Evolutionary conservation across 2,888 invertebrate species (phyloP).

Genomic region (Digitonthophagus gazella): DNA sequence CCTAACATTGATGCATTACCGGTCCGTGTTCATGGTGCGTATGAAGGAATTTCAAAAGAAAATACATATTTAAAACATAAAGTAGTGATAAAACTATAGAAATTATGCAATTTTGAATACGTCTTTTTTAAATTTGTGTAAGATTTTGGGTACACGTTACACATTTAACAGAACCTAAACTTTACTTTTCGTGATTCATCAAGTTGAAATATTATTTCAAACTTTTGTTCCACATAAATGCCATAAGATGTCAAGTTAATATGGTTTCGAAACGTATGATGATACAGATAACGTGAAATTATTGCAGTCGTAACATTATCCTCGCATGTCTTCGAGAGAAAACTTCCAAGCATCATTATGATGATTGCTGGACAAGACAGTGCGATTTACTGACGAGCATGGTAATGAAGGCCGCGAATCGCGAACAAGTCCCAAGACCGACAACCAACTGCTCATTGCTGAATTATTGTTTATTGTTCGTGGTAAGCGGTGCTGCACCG

Average conservation of each 20-base stretch:
- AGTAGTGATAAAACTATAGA: no score
- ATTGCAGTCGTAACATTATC: background rate
- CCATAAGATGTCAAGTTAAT: no score
- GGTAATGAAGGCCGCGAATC: conserved; percentile 34
- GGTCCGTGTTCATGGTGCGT: background rate
- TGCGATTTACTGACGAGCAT: conserved; percentile 34
- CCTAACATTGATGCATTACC: conserved; percentile 11
- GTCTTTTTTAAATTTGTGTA: no score
- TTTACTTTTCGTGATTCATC: no score
- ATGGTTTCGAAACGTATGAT: background rate
- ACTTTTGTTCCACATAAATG: no score
- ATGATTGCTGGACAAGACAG: conserved; percentile 27
- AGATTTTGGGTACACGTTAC: no score
- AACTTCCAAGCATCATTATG: conserved; percentile 23
- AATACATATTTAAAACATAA: no score
- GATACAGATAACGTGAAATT: background rate
- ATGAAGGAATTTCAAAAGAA: background rate
- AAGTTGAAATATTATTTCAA: no score
- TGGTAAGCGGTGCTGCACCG: conserved; percentile 27
- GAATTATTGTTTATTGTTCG: conserved; percentile 37
- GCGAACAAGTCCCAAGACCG: conserved; percentile 32
- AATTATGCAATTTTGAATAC: no score
- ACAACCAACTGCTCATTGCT: conserved; percentile 34
- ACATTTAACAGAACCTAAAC: no score
- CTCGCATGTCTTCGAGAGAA: conserved; percentile 2